A percentile compares a stretch with the other conserved stretches of the same genome.
phyloP scores from a whole-genome alignment of 2,888 invertebrate species.

The Alsophila aescularia region DNA sequence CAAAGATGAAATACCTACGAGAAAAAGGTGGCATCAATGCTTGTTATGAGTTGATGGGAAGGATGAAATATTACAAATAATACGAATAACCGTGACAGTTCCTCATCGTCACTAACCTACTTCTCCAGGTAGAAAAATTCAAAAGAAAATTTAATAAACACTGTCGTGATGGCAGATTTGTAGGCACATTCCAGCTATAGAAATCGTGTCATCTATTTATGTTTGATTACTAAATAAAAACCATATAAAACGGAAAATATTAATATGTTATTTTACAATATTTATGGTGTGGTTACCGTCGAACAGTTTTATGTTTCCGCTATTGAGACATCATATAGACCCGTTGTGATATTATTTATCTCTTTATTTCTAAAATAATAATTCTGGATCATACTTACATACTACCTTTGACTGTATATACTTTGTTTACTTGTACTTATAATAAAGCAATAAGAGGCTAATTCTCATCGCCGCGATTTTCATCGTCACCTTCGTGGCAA shows the following conservation, averaged over 20 bases:
- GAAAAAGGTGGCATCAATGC: conserved; percentile 10
- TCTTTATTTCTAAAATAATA: conserved; percentile 10
- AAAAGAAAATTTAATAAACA: not conserved
- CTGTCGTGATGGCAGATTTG: conserved; percentile 26
- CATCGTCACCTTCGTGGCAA: too few relatives aligned
- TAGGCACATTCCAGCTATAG: conserved; percentile 18
- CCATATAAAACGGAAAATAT: conserved; percentile 28
- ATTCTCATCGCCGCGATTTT: too few relatives aligned
- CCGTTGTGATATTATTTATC: conserved; percentile 8
- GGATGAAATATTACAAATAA: not conserved
- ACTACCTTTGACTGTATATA: too few relatives aligned
- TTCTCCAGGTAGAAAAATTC: not conserved
- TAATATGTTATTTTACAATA: conserved; percentile 45
- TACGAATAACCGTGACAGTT: not conserved
- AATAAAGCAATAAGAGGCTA: too few relatives aligned
- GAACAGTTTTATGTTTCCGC: conserved; percentile 55
- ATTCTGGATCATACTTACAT: too few relatives aligned
- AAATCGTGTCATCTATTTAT: conserved; percentile 33
- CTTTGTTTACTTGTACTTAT: too few relatives aligned
- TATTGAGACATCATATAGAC: conserved; percentile 35
- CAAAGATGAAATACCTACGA: not conserved
- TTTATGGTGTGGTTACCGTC: conserved; percentile 46
- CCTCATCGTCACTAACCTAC: conserved; percentile 8
- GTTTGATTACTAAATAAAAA: conserved; percentile 25
- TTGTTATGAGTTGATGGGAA: not conserved